Evolutionary conservation across 2,888 invertebrate species (phyloP), one percentile per base, ranked within the genome.

Genomic region (Chymomyza amoena): DNA sequence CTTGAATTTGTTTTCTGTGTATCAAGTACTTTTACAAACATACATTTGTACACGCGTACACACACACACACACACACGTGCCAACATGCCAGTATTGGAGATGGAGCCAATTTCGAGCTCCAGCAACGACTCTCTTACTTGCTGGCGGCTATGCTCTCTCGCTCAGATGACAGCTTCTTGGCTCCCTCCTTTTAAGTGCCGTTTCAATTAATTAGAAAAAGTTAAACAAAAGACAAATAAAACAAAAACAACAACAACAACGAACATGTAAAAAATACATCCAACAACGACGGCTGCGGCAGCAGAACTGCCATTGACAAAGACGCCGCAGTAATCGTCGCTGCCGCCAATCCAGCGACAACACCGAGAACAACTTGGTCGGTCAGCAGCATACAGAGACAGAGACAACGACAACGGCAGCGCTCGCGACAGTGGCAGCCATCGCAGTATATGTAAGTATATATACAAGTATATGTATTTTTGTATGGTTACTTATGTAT

Each of bases 201-300:
- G 79, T 89, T 85, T 89, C 88, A 89, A 87, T 88, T 87, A 88
- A 88, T 88, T 89, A 84, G 84, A 87, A 83, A 87, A 87, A 88
- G 81, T 80, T 82, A 84, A 85, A 83, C 81, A 89, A 87, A 45
- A 45, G 39, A 45, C 13, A 45, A 13, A 45, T 13, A 45, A 45
- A 45, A 45, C 10, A 45, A 13, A 10, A 45, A 13, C 28, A 75
- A 63, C 75, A 73, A 66, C 62, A 75, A 77, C 45, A 75, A 77
- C 75, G 87, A 89, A 88, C 89, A 89, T 80, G 89, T 80, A 84
- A 81, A 20, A 88, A 87, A 79, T 79, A 87, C 86, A 84, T 80
- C 77, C 76, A 77, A 84, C 79, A 80, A 78, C 75, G 74, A 68
- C 70, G 52, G 60, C 32, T 32, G 32, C 61, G 51, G 64, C 73